Conservation (phyloP, 2,113 vertebrate genomes). For the Brienomyrus brachyistius region DNA sequence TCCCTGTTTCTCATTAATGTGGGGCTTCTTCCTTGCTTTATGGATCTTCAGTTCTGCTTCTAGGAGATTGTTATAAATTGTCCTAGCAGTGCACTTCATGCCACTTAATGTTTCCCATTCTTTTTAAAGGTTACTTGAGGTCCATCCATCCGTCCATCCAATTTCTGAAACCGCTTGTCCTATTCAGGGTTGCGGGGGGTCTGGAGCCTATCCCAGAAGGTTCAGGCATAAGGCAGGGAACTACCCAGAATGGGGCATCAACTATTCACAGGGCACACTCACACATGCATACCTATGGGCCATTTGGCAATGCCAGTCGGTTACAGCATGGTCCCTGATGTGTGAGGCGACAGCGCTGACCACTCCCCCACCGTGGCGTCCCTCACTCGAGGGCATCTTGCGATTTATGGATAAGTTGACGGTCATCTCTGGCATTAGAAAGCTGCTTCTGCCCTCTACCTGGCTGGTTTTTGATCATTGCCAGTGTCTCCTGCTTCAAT, state of each 20-base stretch:
- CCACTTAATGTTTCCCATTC: background rate
- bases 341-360: too few relatives aligned
- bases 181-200: too few relatives aligned
- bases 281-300: too few relatives aligned
- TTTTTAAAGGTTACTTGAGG: background rate
- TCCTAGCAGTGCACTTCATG: background rate
- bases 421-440: background rate
- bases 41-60: background rate
- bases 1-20: background rate
- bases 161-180: too few relatives aligned
- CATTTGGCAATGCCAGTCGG: too few relatives aligned
- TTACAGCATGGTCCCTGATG: too few relatives aligned
- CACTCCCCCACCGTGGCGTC: too few relatives aligned
- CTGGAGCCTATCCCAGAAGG: too few relatives aligned
- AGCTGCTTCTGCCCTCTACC: background rate
- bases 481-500: background rate
- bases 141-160: too few relatives aligned
- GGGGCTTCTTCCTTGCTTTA: background rate
- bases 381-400: background rate
- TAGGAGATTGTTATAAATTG: background rate
- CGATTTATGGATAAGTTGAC: background rate
- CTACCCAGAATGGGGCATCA: too few relatives aligned
- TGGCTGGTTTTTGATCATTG: background rate
- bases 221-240: too few relatives aligned
- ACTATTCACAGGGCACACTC: too few relatives aligned